phyloP scores from a whole-genome alignment of 2,113 vertebrate species.

The Lepisosteus oculatus region DNA sequence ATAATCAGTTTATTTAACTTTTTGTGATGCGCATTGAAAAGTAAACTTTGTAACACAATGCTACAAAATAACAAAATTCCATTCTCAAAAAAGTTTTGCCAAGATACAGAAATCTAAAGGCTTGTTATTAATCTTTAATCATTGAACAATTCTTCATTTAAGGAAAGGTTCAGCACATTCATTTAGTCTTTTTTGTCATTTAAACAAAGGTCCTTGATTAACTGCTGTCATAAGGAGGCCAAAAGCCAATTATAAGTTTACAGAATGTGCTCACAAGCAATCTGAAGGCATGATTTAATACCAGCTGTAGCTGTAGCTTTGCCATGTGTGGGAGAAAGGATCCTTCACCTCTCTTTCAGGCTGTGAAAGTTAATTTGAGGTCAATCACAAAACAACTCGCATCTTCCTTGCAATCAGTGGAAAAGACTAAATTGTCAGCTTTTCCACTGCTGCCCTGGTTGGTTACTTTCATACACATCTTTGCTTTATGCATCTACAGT shows the following conservation, averaged over 20 bases:
- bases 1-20: too few species aligned
- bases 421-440: background rate
- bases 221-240: conserved; percentile 58
- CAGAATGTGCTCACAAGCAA: conserved; percentile 40
- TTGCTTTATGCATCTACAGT: background rate
- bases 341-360: conserved; percentile 3
- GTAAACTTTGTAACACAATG: too few species aligned
- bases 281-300: conserved; percentile 43
- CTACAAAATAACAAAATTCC: too few species aligned
- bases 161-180: conserved; percentile 35
- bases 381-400: conserved; percentile 25
- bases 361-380: conserved; percentile 48
- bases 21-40: too few species aligned
- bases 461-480: too few species aligned
- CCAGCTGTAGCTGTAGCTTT: conserved; percentile 39
- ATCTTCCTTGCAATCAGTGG: background rate
- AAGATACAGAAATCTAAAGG: conserved; percentile 27
- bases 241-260: conserved; percentile 55
- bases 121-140: conserved; percentile 38
- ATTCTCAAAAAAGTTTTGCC: too few species aligned
- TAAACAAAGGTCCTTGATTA: conserved; percentile 62
- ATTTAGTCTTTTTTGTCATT: conserved; percentile 43
- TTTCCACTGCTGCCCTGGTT: too few species aligned
- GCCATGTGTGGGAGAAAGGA: too few species aligned
- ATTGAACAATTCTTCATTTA: conserved; percentile 41